These are phyloP conservation scores for Acleris emargana DNA, from an alignment of 2,888 invertebrate genomes.

Conservation along the genomic window DNA sequence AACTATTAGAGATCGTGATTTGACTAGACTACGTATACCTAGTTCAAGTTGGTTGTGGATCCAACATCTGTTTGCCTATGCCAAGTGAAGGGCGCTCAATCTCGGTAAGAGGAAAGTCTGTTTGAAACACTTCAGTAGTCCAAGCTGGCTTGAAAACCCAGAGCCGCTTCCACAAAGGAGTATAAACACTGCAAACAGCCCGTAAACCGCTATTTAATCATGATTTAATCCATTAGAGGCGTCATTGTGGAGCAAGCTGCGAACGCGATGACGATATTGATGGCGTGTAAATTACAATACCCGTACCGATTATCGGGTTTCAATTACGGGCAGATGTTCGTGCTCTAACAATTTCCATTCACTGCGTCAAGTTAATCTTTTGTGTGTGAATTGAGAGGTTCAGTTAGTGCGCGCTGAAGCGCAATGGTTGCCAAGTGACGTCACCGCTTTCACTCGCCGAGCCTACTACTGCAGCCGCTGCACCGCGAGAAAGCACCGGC, in stretches of 20 bases:
- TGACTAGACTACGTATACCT: too few species aligned
- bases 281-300: conserved; percentile 22
- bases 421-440: conserved; percentile 61
- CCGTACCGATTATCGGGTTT: conserved; percentile 20
- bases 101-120: conserved; percentile 26
- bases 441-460: conserved; percentile 70
- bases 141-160: background rate
- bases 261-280: conserved; percentile 15
- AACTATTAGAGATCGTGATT: too few species aligned
- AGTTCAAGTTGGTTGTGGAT: background rate
- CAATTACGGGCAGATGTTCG: conserved; percentile 23
- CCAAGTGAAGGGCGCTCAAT: conserved; percentile 26
- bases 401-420: conserved; percentile 45
- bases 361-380: conserved; percentile 13
- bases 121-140: conserved; percentile 16
- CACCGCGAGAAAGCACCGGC: conserved; percentile 68
- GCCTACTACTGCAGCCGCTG: conserved; percentile 46
- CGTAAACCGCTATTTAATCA: background rate
- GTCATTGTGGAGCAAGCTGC: conserved; percentile 3
- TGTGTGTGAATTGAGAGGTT: conserved; percentile 9
- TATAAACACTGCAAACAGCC: background rate
- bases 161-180: conserved; percentile 4
- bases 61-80: background rate
- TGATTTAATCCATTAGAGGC: conserved; percentile 5
- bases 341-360: conserved; percentile 17